Base-by-base conservation (phyloP, 2,113 vertebrate genomes). In the Pangasianodon gigas region DNA sequence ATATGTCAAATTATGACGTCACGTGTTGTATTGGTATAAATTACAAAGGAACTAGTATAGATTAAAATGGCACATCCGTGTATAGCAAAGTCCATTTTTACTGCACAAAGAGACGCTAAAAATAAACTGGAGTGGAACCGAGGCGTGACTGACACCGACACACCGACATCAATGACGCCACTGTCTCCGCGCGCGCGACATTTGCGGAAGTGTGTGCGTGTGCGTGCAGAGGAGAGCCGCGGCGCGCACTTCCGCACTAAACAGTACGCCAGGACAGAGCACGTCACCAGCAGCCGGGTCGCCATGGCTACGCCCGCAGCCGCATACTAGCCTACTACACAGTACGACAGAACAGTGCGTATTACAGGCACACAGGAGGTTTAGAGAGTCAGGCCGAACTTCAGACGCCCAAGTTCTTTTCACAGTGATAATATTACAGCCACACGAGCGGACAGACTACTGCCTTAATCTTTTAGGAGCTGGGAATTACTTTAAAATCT, bases 161-260 rank as follows among this genome's bases (percentile, higher is more conserved):
- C 67, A 87, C 84, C 26, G 56, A 65, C 74, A 32, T 86, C 29
- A 75, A 71, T 83, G 56, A 82, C 74, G 87, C 56, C 74, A 44
- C 82, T 85, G 79, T 77, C 54, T 26, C 51, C 7, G 29, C 5
- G n/a, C 48, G 77, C 18, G 81, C 82, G 37, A 71, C 80, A 48
- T 84, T 62, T 10, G 52, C 89, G 89, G 89, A 91, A 92, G 87
- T 67, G 51, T 2, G 11, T 41, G 32, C 32, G 69, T 74, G 32
- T 19, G 69, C 19, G 48, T 8, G 75, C 14, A 1, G 79, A 54
- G 9, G 8, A 46, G 21, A 79, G 85, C 41, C 87, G 77, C n/a
- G 41, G 26, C 48, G n/a, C 69, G 69, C 51, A 77, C 85, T 87
- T 77, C 11, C 52, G 5, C 48, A 79, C 86, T 87, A n/a, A 9